Percentiles rank a stretch among this genome's conserved stretches.
Conservation (phyloP, 2,888 invertebrate genomes). For the Lithophane ornitopus region DNA sequence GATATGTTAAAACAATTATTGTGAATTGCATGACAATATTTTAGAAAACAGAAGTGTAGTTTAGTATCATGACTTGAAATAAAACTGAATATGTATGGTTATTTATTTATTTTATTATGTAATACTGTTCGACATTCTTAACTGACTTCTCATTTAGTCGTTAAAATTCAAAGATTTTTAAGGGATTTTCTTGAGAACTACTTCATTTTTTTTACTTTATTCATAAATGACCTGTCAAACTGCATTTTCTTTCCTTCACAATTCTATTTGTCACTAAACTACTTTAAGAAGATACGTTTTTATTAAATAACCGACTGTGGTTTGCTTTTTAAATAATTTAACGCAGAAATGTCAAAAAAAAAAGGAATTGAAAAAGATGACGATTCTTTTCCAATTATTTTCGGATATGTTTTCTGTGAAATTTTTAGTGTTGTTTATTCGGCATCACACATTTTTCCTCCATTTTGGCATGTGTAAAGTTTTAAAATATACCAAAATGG, state of each 20-base stretch:
- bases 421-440: too few species aligned
- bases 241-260: background rate
- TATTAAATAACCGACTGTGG: background rate
- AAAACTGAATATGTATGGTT: background rate
- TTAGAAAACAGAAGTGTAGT: background rate
- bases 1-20: background rate
- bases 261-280: constrained; percentile 2
- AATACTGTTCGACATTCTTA: background rate
- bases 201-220: background rate
- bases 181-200: background rate
- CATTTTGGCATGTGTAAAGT: background rate
- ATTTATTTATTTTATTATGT: background rate
- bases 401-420: background rate
- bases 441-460: background rate
- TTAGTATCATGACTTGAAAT: background rate
- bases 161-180: background rate
- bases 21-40: constrained; percentile 27
- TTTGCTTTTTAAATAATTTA: background rate
- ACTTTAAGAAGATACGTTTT: background rate
- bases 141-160: background rate
- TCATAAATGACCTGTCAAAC: too few species aligned
- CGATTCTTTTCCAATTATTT: background rate
- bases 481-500: background rate
- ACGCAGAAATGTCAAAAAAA: too few species aligned
- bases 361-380: too few species aligned